A percentile compares a stretch with the other conserved stretches of the same genome.
Conservation (phyloP, 1,140 invertebrate genomes). For the Papilio polyxenes region DNA sequence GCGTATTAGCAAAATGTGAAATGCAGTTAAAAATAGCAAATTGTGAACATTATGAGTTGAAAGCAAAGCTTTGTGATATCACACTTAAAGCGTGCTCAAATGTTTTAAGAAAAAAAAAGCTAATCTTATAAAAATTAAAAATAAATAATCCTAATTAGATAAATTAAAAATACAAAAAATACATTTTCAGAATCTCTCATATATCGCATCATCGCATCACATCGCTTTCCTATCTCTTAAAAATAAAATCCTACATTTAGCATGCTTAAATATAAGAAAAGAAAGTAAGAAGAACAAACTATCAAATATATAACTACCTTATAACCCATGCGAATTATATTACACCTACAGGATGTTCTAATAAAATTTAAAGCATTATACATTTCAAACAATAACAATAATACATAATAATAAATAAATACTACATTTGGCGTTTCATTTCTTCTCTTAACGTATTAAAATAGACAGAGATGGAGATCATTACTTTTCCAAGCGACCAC, state of each 20-base stretch:
- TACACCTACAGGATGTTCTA: neutral
- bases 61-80: neutral
- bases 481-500: too few relatives aligned
- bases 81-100: neutral
- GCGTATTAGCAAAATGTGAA: neutral
- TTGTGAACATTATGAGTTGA: neutral
- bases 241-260: neutral
- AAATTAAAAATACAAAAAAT: neutral
- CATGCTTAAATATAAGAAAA: constrained; percentile 6
- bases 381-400: neutral
- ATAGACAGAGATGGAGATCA: neutral
- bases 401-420: too few relatives aligned
- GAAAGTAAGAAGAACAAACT: neutral
- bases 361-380: neutral
- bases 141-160: neutral
- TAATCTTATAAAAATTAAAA: neutral
- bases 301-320: neutral
- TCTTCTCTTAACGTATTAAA: neutral
- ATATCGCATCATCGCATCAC: too few relatives aligned
- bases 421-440: neutral
- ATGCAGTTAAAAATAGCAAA: constrained; percentile 6
- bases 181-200: neutral
- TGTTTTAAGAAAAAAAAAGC: neutral
- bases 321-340: constrained; percentile 10
- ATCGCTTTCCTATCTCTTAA: neutral